Conservation (phyloP, 2,888 invertebrate genomes). For the Leptogaster cylindrica region DNA sequence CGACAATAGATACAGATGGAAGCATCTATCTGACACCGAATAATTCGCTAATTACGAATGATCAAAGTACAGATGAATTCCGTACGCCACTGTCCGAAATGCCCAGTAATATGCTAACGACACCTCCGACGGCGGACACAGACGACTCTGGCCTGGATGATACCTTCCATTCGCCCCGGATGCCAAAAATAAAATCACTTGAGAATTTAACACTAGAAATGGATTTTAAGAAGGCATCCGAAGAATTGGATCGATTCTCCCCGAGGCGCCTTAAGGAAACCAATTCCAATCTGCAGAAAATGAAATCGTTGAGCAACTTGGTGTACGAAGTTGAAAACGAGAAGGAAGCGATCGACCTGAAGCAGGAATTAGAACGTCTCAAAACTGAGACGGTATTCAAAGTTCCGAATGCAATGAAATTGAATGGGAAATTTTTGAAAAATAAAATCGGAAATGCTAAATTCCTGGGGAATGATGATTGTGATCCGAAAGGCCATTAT, state of each 20-base stretch:
- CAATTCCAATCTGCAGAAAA: conserved; percentile 56
- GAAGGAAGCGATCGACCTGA: conserved; percentile 54
- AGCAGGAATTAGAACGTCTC: conserved; percentile 57
- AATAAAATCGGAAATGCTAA: conserved; percentile 61
- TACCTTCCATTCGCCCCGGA: conserved; percentile 59
- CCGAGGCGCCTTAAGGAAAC: conserved; percentile 56
- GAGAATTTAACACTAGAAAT: conserved; percentile 61
- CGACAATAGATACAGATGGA: conserved; percentile 50
- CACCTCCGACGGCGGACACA: conserved; percentile 52
- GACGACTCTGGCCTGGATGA: conserved; percentile 60
- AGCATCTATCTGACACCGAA: conserved; percentile 59
- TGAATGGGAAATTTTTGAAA: conserved; percentile 56
- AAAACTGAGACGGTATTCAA: conserved; percentile 46
- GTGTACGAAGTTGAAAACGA: conserved; percentile 55
- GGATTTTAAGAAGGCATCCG: conserved; percentile 60
- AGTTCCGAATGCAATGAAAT: conserved; percentile 17
- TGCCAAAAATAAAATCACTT: conserved; percentile 61
- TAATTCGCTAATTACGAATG: conserved; percentile 53
- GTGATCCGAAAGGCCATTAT: conserved; percentile 50
- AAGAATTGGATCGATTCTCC: conserved; percentile 58
- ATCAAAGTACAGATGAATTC: conserved; percentile 56
- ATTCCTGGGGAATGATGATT: conserved; percentile 60
- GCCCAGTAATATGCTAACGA: conserved; percentile 52
- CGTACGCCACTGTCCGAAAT: conserved; percentile 58
- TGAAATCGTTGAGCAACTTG: conserved; percentile 60